Evolutionary conservation across 1,140 invertebrate genomes (phyloP).

Genomic region (Colletes latitarsis): DNA sequence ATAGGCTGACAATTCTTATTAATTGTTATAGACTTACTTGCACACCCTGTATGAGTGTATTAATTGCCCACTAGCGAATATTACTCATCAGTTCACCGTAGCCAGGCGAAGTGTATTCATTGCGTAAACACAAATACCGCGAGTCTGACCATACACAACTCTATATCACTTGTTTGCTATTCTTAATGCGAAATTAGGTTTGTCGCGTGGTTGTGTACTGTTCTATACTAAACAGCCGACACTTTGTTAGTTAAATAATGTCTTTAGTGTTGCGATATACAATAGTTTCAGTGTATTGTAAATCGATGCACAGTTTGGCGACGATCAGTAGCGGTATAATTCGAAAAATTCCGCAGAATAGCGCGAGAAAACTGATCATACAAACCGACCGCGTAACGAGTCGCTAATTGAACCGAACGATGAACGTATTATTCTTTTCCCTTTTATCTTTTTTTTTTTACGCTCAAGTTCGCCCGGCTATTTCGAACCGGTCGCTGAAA

Average conservation of each 20-base stretch:
- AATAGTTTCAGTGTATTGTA: neutral
- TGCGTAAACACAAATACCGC: neutral
- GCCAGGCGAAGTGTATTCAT: neutral
- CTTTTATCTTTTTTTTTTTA: neutral
- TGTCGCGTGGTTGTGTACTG: too few relatives aligned
- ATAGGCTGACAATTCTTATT: too few relatives aligned
- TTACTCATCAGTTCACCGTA: neutral
- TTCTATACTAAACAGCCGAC: too few relatives aligned
- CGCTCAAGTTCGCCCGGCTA: conserved; percentile 13
- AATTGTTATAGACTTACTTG: too few relatives aligned
- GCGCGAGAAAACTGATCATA: neutral
- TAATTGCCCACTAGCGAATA: neutral
- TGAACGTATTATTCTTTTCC: neutral
- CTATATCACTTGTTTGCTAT: neutral
- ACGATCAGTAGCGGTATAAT: too few relatives aligned
- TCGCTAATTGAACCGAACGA: conserved; percentile 2
- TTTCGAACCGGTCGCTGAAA: conserved; percentile 8
- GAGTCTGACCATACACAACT: neutral
- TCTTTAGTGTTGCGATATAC: neutral
- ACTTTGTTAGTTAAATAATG: too few relatives aligned
- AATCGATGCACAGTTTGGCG: too few relatives aligned
- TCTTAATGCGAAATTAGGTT: neutral
- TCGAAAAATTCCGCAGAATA: too few relatives aligned
- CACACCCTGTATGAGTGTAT: too few relatives aligned
- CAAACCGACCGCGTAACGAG: neutral